phyloP scores from a whole-genome alignment of 1,140 invertebrate species.

The Anadara kagoshimensis region DNA sequence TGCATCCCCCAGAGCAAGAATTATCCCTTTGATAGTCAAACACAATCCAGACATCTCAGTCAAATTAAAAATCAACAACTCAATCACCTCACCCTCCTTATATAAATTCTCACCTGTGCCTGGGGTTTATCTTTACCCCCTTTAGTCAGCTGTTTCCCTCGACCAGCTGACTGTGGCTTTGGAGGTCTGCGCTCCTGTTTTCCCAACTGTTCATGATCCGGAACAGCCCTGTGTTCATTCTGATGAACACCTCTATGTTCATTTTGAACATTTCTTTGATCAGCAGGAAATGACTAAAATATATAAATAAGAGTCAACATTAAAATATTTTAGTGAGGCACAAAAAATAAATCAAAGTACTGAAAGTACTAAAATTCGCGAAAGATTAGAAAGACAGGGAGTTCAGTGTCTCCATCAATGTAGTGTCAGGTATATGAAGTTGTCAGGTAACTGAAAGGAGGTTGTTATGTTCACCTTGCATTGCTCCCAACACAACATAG shows the following conservation, averaged over 20 bases:
- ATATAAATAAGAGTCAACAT: background rate
- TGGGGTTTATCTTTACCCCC: slow-evolving; percentile 20
- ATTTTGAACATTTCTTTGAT: background rate
- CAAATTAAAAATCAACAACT: too few relatives aligned
- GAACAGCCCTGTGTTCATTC: background rate
- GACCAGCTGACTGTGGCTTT: slow-evolving; percentile 26
- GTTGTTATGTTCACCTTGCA: too few relatives aligned
- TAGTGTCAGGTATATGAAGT: too few relatives aligned
- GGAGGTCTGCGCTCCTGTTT: slow-evolving; percentile 19
- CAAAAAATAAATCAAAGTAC: too few relatives aligned
- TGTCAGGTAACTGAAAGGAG: too few relatives aligned
- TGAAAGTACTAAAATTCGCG: too few relatives aligned
- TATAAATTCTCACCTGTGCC: slow-evolving; percentile 22
- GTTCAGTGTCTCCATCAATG: too few relatives aligned
- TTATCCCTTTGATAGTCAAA: too few relatives aligned
- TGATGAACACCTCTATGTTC: background rate
- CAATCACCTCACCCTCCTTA: background rate
- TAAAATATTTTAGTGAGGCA: background rate
- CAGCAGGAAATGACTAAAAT: background rate
- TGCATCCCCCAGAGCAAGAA: too few relatives aligned
- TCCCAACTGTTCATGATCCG: slow-evolving; percentile 13
- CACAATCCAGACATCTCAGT: too few relatives aligned
- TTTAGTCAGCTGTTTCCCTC: slow-evolving; percentile 35
- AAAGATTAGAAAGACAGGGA: too few relatives aligned
- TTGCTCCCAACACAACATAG: too few relatives aligned